Evolutionary conservation across 1,140 invertebrate genomes (phyloP).

Genomic region (Hypsibius dujardini): DNA sequence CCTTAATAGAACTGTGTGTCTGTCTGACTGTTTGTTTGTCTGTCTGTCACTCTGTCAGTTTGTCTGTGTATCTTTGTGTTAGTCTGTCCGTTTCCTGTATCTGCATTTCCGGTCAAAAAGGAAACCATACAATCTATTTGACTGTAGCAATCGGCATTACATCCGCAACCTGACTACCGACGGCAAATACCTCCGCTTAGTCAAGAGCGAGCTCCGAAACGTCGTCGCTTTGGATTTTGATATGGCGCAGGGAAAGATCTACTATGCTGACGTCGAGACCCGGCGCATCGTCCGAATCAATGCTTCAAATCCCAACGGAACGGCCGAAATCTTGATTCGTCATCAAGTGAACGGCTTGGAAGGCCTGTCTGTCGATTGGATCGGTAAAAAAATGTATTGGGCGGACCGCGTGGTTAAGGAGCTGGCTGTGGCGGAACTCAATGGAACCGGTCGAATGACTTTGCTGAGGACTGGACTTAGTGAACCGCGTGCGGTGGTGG

Average conservation of each 20-base stretch:
- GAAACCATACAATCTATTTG: background rate
- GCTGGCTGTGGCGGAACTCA: constrained; percentile 67
- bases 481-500: constrained; percentile 77
- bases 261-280: constrained; percentile 83
- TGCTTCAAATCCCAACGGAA: constrained; percentile 34
- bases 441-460: constrained; percentile 75
- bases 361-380: constrained; percentile 91
- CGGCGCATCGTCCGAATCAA: constrained; percentile 65
- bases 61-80: too few relatives aligned
- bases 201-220: constrained; percentile 86
- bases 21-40: too few relatives aligned
- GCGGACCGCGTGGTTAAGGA: constrained; percentile 86
- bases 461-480: constrained; percentile 63
- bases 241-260: constrained; percentile 58
- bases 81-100: too few relatives aligned
- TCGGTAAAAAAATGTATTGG: constrained; percentile 89
- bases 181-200: constrained; percentile 59
- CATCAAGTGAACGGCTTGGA: constrained; percentile 85
- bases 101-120: too few relatives aligned
- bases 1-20: background rate
- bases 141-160: constrained; percentile 81
- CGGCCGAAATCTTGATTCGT: constrained; percentile 58
- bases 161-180: constrained; percentile 83
- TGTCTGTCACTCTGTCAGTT: too few relatives aligned
- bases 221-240: constrained; percentile 91